Conservation (phyloP, 2,797 vertebrate species). For the Avahi laniger region DNA sequence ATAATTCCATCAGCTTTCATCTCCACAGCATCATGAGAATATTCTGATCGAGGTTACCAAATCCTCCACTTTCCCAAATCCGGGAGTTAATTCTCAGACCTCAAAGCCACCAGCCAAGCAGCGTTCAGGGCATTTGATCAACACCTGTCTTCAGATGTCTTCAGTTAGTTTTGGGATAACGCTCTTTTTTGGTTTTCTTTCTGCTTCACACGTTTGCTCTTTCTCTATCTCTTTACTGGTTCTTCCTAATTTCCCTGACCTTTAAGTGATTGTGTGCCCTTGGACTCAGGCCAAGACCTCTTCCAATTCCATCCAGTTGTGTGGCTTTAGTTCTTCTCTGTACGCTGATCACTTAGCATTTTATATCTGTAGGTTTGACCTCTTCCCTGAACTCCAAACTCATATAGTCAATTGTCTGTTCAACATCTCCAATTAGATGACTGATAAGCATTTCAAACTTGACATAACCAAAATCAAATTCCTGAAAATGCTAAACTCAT, state of each 20-base stretch:
- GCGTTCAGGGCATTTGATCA: neutral
- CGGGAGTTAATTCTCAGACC: neutral
- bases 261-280: neutral
- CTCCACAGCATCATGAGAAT: neutral
- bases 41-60: neutral
- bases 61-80: neutral
- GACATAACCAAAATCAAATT: neutral
- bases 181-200: neutral
- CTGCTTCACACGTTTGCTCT: neutral
- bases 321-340: neutral
- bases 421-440: neutral
- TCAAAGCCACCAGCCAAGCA: neutral
- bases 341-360: conserved; percentile 17
- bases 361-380: conserved; percentile 2
- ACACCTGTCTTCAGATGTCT: neutral
- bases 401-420: neutral
- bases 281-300: neutral
- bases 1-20: neutral
- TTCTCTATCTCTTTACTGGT: neutral
- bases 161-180: neutral
- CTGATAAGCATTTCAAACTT: conserved; percentile 34
- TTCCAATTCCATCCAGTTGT: neutral
- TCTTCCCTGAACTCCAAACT: conserved; percentile 43
- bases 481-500: neutral
- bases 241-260: neutral